A percentile compares a stretch with the other conserved stretches of the same genome.
Conservation (phyloP, 1,140 invertebrate species). For the Cecropterus lyciades region DNA sequence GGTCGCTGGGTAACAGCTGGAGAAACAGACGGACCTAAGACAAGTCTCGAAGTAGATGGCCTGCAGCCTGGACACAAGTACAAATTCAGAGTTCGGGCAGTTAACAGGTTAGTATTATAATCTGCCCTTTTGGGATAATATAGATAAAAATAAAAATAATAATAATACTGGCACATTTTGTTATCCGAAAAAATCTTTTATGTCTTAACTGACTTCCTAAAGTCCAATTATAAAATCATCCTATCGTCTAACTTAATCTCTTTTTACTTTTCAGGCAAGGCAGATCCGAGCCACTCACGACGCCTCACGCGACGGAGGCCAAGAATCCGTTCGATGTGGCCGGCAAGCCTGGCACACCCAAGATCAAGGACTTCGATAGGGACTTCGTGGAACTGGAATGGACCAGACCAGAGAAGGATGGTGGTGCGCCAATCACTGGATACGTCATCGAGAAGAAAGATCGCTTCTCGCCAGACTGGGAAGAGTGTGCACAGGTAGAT, state of each 20-base stretch:
- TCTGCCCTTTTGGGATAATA: no score
- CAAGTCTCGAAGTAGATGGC: constrained; percentile 89
- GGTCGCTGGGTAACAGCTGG: constrained; percentile 97
- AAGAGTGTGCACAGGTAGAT: constrained; percentile 91
- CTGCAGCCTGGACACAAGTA: constrained; percentile 96
- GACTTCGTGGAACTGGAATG: constrained; percentile 98
- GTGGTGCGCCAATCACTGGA: constrained; percentile 95
- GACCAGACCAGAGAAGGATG: constrained; percentile 93
- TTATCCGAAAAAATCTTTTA: no score
- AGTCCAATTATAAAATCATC: no score
- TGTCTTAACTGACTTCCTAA: no score
- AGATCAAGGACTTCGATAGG: constrained; percentile 95
- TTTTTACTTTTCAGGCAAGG: constrained; percentile 87
- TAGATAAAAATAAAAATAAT: no score
- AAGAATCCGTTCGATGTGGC: constrained; percentile 98
- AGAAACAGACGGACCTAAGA: constrained; percentile 93
- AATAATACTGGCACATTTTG: no score
- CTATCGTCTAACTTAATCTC: no score
- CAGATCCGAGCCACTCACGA: constrained; percentile 96
- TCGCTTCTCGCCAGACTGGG: constrained; percentile 94
- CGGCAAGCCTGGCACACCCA: constrained; percentile 88
- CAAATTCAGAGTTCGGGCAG: constrained; percentile 97
- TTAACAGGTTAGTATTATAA: constrained; percentile 91
- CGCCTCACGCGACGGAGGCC: constrained; percentile 95
- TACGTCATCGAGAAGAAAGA: constrained; percentile 99